A percentile compares a stretch with the other conserved stretches of the same genome.
phyloP scores from a whole-genome alignment of 2,113 vertebrate species.

The Mionectes macconnelli region DNA sequence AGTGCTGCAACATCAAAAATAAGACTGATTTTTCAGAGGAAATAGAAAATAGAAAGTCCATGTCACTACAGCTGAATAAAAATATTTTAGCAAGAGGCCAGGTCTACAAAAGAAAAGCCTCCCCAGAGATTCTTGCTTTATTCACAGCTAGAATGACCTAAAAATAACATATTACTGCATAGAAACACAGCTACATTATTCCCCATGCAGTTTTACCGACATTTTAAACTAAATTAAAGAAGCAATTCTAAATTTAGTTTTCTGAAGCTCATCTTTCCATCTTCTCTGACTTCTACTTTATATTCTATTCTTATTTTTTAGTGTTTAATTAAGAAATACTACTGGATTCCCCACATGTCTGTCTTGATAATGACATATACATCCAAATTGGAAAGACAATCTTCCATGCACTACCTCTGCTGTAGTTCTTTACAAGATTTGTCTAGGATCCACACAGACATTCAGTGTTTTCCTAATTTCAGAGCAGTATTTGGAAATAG shows the following conservation, averaged over 20 bases:
- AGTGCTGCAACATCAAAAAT: background rate
- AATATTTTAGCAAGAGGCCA: background rate
- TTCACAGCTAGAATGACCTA: constrained; percentile 57
- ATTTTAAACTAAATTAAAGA: background rate
- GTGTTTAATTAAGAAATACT: background rate
- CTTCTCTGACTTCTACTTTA: background rate
- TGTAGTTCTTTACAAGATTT: background rate
- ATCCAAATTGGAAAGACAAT: background rate
- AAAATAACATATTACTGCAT: constrained; percentile 23
- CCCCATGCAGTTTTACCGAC: background rate
- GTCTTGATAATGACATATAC: background rate
- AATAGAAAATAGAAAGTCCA: background rate
- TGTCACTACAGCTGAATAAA: background rate
- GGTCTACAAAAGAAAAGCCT: background rate
- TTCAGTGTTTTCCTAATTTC: background rate
- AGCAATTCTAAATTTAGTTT: background rate
- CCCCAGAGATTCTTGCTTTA: constrained; percentile 29
- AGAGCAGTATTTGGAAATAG: background rate
- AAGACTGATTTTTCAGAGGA: background rate
- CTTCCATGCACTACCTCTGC: background rate
- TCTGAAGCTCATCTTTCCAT: background rate
- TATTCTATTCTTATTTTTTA: background rate
- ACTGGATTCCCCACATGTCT: background rate
- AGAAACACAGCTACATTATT: background rate
- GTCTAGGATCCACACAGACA: background rate